Evolutionary conservation across 2,888 invertebrate species (phyloP), one percentile per base, ranked within the genome.

Genomic region (Dasysyrphus tricinctus): DNA sequence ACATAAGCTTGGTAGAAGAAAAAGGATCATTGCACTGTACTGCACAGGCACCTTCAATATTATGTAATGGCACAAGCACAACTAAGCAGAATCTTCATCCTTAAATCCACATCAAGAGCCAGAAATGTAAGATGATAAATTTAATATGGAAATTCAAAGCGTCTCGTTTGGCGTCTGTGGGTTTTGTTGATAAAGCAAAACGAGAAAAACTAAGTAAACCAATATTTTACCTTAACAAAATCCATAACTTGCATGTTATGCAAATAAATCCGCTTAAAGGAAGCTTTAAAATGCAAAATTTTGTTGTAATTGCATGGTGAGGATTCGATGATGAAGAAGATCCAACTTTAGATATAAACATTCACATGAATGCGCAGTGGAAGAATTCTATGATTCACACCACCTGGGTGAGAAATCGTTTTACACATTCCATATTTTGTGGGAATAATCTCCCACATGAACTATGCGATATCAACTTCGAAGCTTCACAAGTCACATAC

Each of bases 241-340:
- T 34, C 34, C 57, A 16, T 16, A 57, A 57, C 34, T 57, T 34
- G 34, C 57, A 34, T 57, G 57, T 34, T 57, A 37, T 57, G 34
- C 56, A 56, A n/a, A 9, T 56, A 56, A 56, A 56, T 56, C 34
- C 34, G n/a, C 56, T 56, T 56, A n/a, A n/a, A 56, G n/a, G 32
- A 56, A 56, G 56, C 32, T 9, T 34, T 56, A 29, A 51, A 29
- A 51, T 51, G 24, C 24, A 51, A 24, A 51, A 24, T 51, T 24
- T 5, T 16, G 24, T 24, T 29, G 6, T 2, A 29, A 14, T 1
- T 4, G n/a, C 7, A n/a, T 3, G 8, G 24, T 24, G 9, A 16
- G 19, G 49, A 5, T 49, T 49, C 24, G 24, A 24, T 49, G 19
- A 19, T 49, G 11, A 49, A 49, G 19, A 19, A 19, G 49, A 19